Percentiles rank a stretch among this genome's conserved stretches.
Conservation (phyloP, 2,888 invertebrate species). For the Pandemis cinnamomeana region DNA sequence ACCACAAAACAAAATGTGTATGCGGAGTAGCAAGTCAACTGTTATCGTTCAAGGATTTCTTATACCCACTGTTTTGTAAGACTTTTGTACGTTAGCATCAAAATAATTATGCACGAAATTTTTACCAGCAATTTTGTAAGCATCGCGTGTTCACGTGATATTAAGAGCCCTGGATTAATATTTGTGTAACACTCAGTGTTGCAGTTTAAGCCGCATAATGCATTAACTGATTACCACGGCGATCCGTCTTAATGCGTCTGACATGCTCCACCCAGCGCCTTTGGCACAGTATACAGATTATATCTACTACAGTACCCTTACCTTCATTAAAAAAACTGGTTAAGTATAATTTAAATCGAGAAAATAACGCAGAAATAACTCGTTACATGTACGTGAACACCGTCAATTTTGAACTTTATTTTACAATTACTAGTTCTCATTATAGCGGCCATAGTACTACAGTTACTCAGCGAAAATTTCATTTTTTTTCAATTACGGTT, state of each 20-base stretch:
- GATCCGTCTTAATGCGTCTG: slow-evolving; percentile 77
- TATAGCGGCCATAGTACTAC: too few species aligned
- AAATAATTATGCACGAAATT: background rate
- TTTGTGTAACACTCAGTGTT: slow-evolving; percentile 65
- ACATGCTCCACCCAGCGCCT: slow-evolving; percentile 67
- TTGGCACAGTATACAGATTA: slow-evolving; percentile 41
- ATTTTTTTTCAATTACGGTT: too few species aligned
- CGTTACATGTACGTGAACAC: too few species aligned
- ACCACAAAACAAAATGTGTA: too few species aligned
- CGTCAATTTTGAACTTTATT: too few species aligned
- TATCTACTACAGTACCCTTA: background rate
- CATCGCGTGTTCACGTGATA: slow-evolving; percentile 16
- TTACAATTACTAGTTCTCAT: too few species aligned
- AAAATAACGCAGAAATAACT: too few species aligned
- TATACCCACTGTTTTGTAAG: background rate
- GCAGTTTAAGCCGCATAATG: slow-evolving; percentile 76
- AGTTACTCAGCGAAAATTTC: too few species aligned
- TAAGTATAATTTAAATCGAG: background rate
- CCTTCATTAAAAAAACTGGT: background rate
- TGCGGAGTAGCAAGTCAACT: too few species aligned
- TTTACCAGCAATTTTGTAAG: background rate
- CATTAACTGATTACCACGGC: slow-evolving; percentile 80
- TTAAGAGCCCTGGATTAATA: slow-evolving; percentile 51
- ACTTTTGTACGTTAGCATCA: background rate
- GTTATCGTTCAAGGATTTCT: too few species aligned